phyloP scores from a whole-genome alignment of 2,113 vertebrate genomes.

The Desmodus rotundus region DNA sequence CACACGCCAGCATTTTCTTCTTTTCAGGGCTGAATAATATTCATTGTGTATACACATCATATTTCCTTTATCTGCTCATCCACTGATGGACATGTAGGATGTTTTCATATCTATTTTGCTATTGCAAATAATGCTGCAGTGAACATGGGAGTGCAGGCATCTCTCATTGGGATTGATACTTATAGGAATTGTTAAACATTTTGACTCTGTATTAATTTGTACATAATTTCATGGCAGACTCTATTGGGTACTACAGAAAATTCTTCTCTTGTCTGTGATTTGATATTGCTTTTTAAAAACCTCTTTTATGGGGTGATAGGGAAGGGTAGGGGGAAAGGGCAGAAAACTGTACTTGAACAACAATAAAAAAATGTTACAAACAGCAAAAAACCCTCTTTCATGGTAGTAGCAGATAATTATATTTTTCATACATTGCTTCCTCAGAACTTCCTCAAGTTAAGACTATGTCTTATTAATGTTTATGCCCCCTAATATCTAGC shows the following conservation, averaged over 20 bases:
- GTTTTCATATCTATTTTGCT: background rate
- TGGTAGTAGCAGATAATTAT: background rate
- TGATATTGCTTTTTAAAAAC: background rate
- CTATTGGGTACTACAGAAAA: background rate
- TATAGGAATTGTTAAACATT: background rate
- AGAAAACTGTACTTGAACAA: too few species aligned
- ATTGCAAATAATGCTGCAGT: background rate
- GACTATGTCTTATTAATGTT: background rate
- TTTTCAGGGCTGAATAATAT: background rate
- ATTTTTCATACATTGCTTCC: background rate
- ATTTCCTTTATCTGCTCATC: background rate
- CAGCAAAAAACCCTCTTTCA: background rate
- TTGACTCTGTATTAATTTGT: background rate
- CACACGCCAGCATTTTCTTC: background rate
- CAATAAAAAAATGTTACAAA: too few species aligned
- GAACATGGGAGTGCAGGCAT: background rate
- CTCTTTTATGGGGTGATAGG: background rate
- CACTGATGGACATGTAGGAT: background rate
- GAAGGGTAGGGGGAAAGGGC: too few species aligned
- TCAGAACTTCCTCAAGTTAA: background rate
- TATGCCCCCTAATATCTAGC: background rate
- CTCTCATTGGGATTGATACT: background rate
- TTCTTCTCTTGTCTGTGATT: background rate
- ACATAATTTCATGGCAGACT: background rate
- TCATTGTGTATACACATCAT: background rate